Evolutionary conservation across 1,140 invertebrate genomes (phyloP).

Genomic region (Liolophura sinensis): DNA sequence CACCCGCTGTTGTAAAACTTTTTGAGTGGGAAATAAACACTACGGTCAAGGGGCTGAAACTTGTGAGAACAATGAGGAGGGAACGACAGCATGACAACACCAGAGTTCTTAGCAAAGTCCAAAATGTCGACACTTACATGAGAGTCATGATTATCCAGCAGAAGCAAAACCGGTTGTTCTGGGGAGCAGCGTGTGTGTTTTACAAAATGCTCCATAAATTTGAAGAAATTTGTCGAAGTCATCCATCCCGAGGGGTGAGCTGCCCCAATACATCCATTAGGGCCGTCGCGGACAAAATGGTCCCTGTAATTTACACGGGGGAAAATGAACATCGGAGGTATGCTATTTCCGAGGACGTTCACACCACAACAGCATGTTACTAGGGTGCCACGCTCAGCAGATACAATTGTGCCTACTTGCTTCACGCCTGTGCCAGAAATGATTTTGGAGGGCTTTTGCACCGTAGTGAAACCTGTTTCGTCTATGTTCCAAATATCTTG

Average conservation of each 20-base stretch:
- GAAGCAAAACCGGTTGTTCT: slow-evolving; percentile 22
- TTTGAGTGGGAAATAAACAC: slow-evolving; percentile 53
- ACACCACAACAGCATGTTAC: too few relatives aligned
- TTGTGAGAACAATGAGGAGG: slow-evolving; percentile 25
- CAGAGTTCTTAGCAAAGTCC: slow-evolving; percentile 34
- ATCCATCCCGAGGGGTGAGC: slow-evolving; percentile 37
- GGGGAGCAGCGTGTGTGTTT: too few relatives aligned
- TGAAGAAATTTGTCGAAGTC: slow-evolving; percentile 47
- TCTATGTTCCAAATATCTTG: too few relatives aligned
- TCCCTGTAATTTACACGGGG: slow-evolving; percentile 30
- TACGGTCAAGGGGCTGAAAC: slow-evolving; percentile 19
- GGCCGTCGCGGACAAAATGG: slow-evolving; percentile 11
- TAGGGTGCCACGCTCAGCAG: too few relatives aligned
- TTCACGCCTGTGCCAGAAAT: too few relatives aligned
- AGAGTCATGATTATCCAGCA: slow-evolving; percentile 33
- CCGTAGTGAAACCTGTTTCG: too few relatives aligned
- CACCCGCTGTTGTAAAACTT: slow-evolving; percentile 7
- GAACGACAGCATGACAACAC: slow-evolving; percentile 24
- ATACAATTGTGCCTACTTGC: too few relatives aligned
- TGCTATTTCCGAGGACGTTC: slow-evolving; percentile 29
- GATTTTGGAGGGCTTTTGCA: too few relatives aligned
- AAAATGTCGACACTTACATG: slow-evolving; percentile 33
- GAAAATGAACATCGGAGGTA: slow-evolving; percentile 45
- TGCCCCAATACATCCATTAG: too few relatives aligned
- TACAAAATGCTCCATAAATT: slow-evolving; percentile 59